Evolutionary conservation across 2,888 invertebrate species (phyloP), one percentile per base, ranked within the genome.

Genomic region (Lymantria dispar): DNA sequence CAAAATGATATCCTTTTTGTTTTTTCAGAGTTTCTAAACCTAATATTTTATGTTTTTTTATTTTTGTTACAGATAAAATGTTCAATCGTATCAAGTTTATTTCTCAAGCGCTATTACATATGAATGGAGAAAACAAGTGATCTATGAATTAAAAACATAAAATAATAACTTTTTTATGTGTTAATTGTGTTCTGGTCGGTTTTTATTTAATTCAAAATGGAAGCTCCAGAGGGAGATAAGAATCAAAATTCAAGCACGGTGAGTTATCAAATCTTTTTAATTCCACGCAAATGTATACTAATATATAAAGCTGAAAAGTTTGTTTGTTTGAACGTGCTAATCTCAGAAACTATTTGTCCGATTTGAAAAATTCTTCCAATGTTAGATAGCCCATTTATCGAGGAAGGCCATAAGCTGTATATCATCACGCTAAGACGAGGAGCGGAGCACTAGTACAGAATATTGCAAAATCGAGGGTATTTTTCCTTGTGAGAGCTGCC

Each of bases 61-160:
- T 33, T 31, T 13, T 40, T 46, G 46, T 39, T 43, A 10, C 48
- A 48, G 39, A 44, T 33, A 39, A 31, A 46, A 39, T 40, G 46
- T 7, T 2, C 5, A 3, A 11, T 39, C 40, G 10, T 13, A 46
- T 13, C 30, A 2, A 31, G 8, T 5, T 22, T 22, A 0, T 9
- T 10, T 10, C 22, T 22, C 22, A n/a, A 13, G 33, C 11, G 2
- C 11, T 22, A 2, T 12, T 22, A 10, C 13, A n/a, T 1, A 12
- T 44, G 39, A 30, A 33, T 9, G 12, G 8, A 12, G 43, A 43
- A 38, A 47, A 14, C 15, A 42, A 47, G 22, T 47, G 30, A 30
- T 13, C 8, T 38, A 12, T 13, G 14, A 1, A n/a, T n/a, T n/a
- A n/a, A 38, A 10, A 8, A 30, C 8, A 29, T 14, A 14, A 22